Evolutionary conservation across 1,140 invertebrate genomes (phyloP).

Genomic region (Brevipalpus yothersi): DNA sequence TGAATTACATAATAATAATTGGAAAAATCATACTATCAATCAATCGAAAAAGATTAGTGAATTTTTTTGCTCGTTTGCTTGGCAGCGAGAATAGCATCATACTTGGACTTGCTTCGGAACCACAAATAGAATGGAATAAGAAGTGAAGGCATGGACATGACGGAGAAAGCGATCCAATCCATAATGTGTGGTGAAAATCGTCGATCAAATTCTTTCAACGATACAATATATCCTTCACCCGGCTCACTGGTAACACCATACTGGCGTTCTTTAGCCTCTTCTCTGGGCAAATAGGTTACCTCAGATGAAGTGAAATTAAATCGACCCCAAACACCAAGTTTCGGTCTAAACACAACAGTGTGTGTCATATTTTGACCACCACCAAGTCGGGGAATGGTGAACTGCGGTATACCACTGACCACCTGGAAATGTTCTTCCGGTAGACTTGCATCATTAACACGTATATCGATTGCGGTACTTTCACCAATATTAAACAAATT

Average conservation of each 20-base stretch:
- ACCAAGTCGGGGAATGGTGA: constrained; percentile 61
- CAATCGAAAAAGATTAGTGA: not conserved
- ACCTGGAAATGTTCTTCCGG: constrained; percentile 62
- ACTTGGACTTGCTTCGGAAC: constrained; percentile 83
- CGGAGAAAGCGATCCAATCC: constrained; percentile 84
- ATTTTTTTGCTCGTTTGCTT: not conserved
- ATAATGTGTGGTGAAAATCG: constrained; percentile 82
- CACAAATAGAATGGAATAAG: constrained; percentile 81
- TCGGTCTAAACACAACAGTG: constrained; percentile 67
- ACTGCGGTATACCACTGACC: constrained; percentile 54
- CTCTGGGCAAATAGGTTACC: constrained; percentile 58
- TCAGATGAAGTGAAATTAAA: constrained; percentile 94
- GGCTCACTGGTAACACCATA: constrained; percentile 76
- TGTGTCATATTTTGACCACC: constrained; percentile 81
- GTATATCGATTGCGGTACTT: constrained; percentile 59
- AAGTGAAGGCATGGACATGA: constrained; percentile 82
- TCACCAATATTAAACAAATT: constrained; percentile 30
- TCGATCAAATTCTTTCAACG: constrained; percentile 84
- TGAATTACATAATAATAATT: no score
- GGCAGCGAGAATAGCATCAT: constrained; percentile 38
- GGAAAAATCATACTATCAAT: no score
- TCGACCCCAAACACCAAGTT: constrained; percentile 40
- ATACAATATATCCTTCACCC: constrained; percentile 83
- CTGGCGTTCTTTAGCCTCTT: constrained; percentile 20
- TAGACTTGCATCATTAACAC: constrained; percentile 67